Evolutionary conservation across 2,888 invertebrate species (phyloP), one percentile per base, ranked within the genome.

Genomic region (Drosophila maculinotata): DNA sequence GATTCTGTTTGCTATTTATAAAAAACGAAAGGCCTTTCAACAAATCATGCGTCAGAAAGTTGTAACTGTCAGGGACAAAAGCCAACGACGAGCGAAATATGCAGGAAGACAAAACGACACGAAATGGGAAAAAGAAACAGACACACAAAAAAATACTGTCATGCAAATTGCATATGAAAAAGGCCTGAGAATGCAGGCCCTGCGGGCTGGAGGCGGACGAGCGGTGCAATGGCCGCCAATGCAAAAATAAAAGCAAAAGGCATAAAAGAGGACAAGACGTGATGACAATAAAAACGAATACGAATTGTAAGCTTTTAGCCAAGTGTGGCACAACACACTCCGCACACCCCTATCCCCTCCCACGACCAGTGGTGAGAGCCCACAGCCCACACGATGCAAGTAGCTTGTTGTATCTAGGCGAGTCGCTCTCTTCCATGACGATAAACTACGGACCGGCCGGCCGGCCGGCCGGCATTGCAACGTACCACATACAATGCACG

Each of bases 31-130:
- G 80, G 71, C 86, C 69, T 86, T 86, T 86, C 71, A 69, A 86
- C 86, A 83, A 80, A 82, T 82, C 81, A 82, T 83, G 84, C 87
- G 84, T 82, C 81, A 83, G 79, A 78, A 76, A 80, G 86, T 83
- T 83, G 80, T 71, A 77, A 79, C 87, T 86, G 81, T 82, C 81
- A 82, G 71, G 64, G 73, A 72, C 77, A 79, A 79, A 67, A 77
- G 57, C 28, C 39, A 42, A 42, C 52, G 57, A 64, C 62, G 56
- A 30, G 49, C 70, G 56, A 58, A 76, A 54, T 30, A 75, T 65
- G 49, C 66, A 79, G 60, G 49, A 72, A 81, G 60, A 70, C 69
- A 66, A 56, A 73, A 49, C 30, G 33, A 58, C 42, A 23, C 10
- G n/a, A n/a, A n/a, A n/a, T 20, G 25, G 20, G 12, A 69, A 66